Evolutionary conservation across 2,113 vertebrate species (phyloP), one percentile per base, ranked within the genome.

Genomic region (Calyptomena viridis): DNA sequence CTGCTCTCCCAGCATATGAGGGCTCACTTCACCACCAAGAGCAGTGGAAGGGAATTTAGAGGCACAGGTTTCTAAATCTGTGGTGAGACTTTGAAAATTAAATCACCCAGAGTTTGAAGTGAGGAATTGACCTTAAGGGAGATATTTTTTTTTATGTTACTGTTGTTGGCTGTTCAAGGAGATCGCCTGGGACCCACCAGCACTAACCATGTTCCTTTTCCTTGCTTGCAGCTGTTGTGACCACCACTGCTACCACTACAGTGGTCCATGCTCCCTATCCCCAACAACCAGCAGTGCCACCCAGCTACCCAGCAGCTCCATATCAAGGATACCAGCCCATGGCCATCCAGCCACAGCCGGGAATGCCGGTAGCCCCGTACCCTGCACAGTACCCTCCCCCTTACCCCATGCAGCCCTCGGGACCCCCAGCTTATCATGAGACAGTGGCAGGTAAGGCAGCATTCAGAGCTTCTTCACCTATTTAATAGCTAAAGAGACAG

Each of bases 341-440:
- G 71, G 97, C 98, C 5, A 44, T 98, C 20, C 99, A 99, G 94
- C 97, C 98, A 2, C 98, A 98, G 4, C 98, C 96, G 0, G 95
- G 97, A 16, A 59, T 97, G 97, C 97, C 96, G 0, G 95, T 60
- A 35, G 94, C 97, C 21, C 95, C 98, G 0, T 98, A 98, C 91
- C 98, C 97, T 1, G 90, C 92, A 1, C 98, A 98, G 13, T 98
- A 98, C 63, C 96, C 95, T 23, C 97, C 98, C 8, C 98, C 98
- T 49, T 98, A 88, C 77, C 93, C 96, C 50, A 94, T 84, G 40
- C 98, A 98, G 68, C 96, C 97, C 0, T 10, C 82, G 6, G 99
- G 98, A 86, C 99, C 98, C 12, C 99, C 99, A 1, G 97, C 99
- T 7, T 99, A 99, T 88, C 98, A 99, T 28, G 99, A 99, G 95